Evolutionary conservation across 2,888 invertebrate genomes (phyloP).

Genomic region (Ectemnius cavifrons): DNA sequence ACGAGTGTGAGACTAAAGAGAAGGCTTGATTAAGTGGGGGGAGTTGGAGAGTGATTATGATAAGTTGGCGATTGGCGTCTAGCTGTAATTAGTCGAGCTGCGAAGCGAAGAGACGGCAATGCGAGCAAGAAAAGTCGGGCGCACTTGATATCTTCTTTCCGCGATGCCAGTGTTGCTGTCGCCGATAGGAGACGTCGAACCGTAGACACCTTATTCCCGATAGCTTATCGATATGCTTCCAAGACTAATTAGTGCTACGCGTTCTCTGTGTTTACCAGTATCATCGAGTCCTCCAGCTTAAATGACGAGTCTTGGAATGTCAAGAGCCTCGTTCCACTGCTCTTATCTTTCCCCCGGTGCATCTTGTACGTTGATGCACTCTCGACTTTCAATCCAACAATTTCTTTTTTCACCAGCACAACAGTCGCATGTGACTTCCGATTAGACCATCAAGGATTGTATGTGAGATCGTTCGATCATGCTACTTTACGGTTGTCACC

Average conservation of each 20-base stretch:
- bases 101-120: neutral
- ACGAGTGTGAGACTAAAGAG: too few species aligned
- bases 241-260: conserved; percentile 49
- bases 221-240: conserved; percentile 48
- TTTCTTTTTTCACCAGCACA: too few species aligned
- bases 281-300: conserved; percentile 73
- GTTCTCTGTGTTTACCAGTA: conserved; percentile 76
- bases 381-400: too few species aligned
- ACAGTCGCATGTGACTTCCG: too few species aligned
- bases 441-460: too few species aligned
- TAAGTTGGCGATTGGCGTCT: neutral
- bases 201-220: conserved; percentile 47
- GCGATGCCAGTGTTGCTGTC: conserved; percentile 16
- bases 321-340: conserved; percentile 71
- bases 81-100: conserved; percentile 24
- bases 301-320: conserved; percentile 79
- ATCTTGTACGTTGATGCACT: conserved; percentile 52
- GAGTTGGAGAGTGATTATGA: too few species aligned
- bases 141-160: neutral
- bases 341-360: conserved; percentile 75
- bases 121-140: too few species aligned
- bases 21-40: too few species aligned
- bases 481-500: too few species aligned
- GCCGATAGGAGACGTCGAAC: conserved; percentile 38
- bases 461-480: too few species aligned